These are phyloP conservation scores for Menura novaehollandiae DNA, from an alignment of 2,113 vertebrate species.

Conservation along the genomic window DNA sequence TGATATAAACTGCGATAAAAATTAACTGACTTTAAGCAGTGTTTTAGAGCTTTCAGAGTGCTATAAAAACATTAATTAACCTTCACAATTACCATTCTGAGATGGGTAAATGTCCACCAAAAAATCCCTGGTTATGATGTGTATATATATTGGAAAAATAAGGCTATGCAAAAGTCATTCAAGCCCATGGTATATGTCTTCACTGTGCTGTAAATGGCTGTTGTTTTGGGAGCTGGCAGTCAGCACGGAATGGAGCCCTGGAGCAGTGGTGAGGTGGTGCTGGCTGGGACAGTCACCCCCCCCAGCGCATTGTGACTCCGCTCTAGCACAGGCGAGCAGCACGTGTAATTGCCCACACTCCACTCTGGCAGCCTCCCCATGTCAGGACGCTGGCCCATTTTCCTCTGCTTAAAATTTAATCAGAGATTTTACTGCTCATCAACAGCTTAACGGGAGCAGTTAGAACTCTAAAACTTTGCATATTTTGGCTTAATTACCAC, in stretches of 20 bases:
- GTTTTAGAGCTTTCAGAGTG: background rate
- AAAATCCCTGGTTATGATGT: no score
- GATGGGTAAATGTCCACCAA: background rate
- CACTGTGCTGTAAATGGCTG: background rate
- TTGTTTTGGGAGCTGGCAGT: background rate
- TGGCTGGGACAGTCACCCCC: background rate
- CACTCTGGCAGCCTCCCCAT: constrained; percentile 41
- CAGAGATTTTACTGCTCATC: constrained; percentile 78
- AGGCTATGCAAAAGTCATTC: background rate
- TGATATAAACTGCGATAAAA: background rate
- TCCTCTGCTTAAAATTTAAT: constrained; percentile 74
- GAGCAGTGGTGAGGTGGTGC: background rate
- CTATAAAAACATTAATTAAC: background rate
- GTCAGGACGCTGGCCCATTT: constrained; percentile 57
- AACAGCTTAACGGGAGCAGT: constrained; percentile 70
- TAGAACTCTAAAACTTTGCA: constrained; percentile 65
- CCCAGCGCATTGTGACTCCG: fast-evolving
- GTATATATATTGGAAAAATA: background rate
- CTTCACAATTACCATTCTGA: background rate
- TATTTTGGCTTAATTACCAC: constrained; percentile 68
- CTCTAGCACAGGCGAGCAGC: background rate
- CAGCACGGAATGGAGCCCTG: background rate
- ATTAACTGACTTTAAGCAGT: background rate
- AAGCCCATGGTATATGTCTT: background rate
- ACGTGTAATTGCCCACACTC: background rate